Percentiles rank a stretch among this genome's conserved stretches.
Conservation (phyloP, 2,797 vertebrate genomes). For the Psittacula echo region DNA sequence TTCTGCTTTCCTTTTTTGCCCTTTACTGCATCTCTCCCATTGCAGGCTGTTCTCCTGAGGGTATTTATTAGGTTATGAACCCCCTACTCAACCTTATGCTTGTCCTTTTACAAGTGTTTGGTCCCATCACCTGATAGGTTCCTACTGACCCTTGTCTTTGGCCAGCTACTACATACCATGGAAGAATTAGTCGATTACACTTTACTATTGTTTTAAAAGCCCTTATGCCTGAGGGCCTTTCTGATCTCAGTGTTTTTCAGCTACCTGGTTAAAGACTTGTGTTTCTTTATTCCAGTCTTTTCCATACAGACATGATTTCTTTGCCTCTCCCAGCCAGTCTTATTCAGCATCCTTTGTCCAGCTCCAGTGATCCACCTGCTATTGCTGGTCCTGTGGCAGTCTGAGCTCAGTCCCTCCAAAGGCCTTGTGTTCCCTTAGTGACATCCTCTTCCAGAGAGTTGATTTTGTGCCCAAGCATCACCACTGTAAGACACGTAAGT, state of each 20-base stretch:
- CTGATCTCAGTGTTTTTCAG: neutral
- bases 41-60: neutral
- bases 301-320: neutral
- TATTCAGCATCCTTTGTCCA: no score
- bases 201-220: neutral
- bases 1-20: neutral
- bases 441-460: neutral
- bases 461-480: neutral
- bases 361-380: no score
- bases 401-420: neutral
- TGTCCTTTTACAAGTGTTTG: neutral
- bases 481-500: fast-evolving
- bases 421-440: neutral
- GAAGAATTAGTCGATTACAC: neutral
- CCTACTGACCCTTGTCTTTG: neutral
- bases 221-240: neutral
- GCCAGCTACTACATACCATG: neutral
- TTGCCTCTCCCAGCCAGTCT: neutral
- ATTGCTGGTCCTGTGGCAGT: neutral
- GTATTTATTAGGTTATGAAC: neutral
- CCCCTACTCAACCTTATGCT: neutral
- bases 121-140: neutral
- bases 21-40: neutral
- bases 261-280: neutral
- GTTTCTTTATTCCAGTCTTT: neutral